phyloP scores from a whole-genome alignment of 2,113 vertebrate species.

The Melospiza georgiana region DNA sequence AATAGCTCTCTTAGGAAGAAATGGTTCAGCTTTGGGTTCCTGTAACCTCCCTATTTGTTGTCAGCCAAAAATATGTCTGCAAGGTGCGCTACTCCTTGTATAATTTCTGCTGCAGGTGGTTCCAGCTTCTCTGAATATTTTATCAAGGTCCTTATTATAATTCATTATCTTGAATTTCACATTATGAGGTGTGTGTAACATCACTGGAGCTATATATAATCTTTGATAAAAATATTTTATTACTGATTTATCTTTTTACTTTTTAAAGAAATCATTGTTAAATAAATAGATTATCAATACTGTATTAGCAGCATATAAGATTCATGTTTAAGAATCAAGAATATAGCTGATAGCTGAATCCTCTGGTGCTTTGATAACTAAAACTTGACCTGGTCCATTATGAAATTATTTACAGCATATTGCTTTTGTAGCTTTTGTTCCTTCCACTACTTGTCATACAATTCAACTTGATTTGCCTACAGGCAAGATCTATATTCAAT shows the following conservation, averaged over 20 bases:
- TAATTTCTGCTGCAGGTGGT: not conserved
- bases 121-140: not conserved
- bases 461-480: conserved; percentile 13
- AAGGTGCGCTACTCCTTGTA: not conserved
- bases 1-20: not conserved
- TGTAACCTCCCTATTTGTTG: not conserved
- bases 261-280: not conserved
- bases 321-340: not conserved
- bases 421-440: conserved; percentile 33
- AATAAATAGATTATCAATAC: not conserved
- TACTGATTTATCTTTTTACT: not conserved
- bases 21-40: not conserved
- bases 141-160: not conserved
- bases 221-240: not conserved
- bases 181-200: not conserved
- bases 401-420: conserved; percentile 32
- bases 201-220: not conserved
- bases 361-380: not conserved
- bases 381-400: conserved; percentile 21
- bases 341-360: not conserved
- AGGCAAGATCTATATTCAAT: not conserved
- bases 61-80: not conserved
- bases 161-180: not conserved
- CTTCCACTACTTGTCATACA: not conserved
- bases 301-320: not conserved